Evolutionary conservation across 35 echinoderm and acorn worm species (phyloP).

Genomic region (Chiridota heheva): DNA sequence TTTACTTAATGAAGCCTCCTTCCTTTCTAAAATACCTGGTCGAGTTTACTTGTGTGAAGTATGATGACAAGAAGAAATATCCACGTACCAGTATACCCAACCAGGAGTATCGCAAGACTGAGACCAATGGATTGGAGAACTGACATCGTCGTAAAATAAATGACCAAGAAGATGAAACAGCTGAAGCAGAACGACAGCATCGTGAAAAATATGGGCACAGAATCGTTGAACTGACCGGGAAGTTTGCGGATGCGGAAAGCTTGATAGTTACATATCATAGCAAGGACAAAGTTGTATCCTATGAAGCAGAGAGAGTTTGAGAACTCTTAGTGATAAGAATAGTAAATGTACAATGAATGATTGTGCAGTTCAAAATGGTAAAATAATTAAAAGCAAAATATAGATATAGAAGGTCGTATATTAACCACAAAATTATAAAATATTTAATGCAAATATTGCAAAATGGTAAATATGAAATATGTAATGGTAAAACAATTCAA

Average conservation of each 20-base stretch:
- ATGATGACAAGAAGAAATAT: too few species aligned
- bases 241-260: conserved; percentile 97
- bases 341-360: too few species aligned
- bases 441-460: too few species aligned
- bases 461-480: too few species aligned
- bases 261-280: conserved; percentile 78
- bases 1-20: too few species aligned
- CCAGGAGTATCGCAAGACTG: conserved; percentile 49
- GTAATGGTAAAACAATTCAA: too few species aligned
- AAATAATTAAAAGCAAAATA: too few species aligned
- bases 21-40: too few species aligned
- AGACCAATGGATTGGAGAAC: conserved; percentile 39
- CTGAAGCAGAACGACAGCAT: conserved; percentile 76
- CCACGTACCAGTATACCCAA: conserved; percentile 58
- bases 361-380: too few species aligned
- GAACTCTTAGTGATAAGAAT: not conserved
- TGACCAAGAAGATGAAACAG: conserved; percentile 73
- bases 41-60: too few species aligned
- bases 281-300: conserved; percentile 81
- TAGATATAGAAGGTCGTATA: too few species aligned
- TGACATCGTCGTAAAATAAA: conserved; percentile 51
- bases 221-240: conserved; percentile 97
- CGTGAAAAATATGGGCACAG: conserved; percentile 83
- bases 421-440: too few species aligned
- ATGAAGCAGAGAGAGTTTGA: not conserved